Base-by-base conservation (phyloP, 2,797 vertebrate genomes). In the Petrocephalus sullivani region DNA sequence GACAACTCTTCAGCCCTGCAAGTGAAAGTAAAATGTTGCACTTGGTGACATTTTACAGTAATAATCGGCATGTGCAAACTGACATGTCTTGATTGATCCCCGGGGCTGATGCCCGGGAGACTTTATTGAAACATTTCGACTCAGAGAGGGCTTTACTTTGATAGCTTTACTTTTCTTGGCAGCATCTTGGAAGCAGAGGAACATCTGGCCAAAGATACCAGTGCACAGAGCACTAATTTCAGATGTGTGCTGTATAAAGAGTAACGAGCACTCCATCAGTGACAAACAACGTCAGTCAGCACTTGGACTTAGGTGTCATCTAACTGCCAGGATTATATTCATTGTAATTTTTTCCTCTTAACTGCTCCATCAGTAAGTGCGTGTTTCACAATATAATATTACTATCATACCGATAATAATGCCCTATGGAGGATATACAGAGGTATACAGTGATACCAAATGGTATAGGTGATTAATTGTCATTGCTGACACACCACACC, bases 91-190 rank as follows among this genome's bases (percentile, higher is more conserved):
- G 33, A 71, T 41, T 82, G n/a, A 46, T 87, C 81, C 89, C 58
- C 58, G 3, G 46, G 60, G 56, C 41, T 33, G 6, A 41, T 54
- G 23, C 8, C 23, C 41, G 6, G 21, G 56, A 61, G 57, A 64
- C 67, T 78, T 87, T 78, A 89, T 61, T 87, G 75, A 89, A 87
- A 82, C 67, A 49, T 83, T 87, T 89, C 46, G 9, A 78, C 83
- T 86, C 53, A 78, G 54, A 33, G 33, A 54, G 28, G 61, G 86
- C 21, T 87, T 64, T 33, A n/a, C 54, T 23, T 51, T 54, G 57
- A 87, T 81, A 53, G 21, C 81, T 83, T 86, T 83, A 53, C 56
- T 89, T 87, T 67, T 53, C 23, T 37, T 86, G 84, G 64, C 84
- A 86, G 53, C 6, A 14, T 88, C 87, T 23, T 86, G 37, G 60